Percentiles rank a stretch among this genome's conserved stretches.
Evolutionary conservation across 2,113 vertebrate genomes (phyloP).

Genomic region (Dascyllus trimaculatus): DNA sequence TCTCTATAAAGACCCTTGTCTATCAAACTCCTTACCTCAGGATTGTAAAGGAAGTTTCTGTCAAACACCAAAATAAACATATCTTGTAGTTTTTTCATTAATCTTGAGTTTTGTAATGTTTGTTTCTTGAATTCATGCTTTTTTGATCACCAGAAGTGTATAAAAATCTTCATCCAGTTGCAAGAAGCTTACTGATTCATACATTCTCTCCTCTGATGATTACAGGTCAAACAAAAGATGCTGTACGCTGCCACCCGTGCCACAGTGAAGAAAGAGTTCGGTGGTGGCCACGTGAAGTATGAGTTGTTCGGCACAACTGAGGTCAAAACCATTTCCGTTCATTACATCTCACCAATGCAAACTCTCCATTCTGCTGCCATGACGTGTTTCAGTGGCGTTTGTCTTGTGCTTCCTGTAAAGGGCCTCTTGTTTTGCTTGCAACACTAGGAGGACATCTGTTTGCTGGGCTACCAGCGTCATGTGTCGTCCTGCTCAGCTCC

Average conservation of each 20-base stretch:
- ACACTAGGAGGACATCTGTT: conserved; percentile 92
- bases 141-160: too few relatives aligned
- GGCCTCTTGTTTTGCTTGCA: conserved; percentile 31
- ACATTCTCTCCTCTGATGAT: not conserved
- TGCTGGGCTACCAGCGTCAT: conserved; percentile 93
- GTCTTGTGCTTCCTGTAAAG: conserved; percentile 9
- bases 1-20: too few relatives aligned
- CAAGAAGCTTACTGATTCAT: not conserved
- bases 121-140: too few relatives aligned
- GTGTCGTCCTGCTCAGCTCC: conserved; percentile 90
- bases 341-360: not conserved
- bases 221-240: conserved; percentile 98
- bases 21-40: too few relatives aligned
- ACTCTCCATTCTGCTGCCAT: not conserved
- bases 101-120: too few relatives aligned
- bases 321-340: conserved; percentile 79
- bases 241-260: conserved; percentile 95
- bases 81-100: too few relatives aligned
- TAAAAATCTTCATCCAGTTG: not conserved
- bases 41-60: too few relatives aligned
- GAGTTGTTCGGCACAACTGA: conserved; percentile 95
- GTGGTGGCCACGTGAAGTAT: conserved; percentile 95
- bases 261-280: conserved; percentile 98
- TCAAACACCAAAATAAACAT: too few relatives aligned
- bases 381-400: not conserved